A percentile compares a stretch with the other conserved stretches of the same genome.
phyloP scores from a whole-genome alignment of 2,797 vertebrate species.

The Huso huso region DNA sequence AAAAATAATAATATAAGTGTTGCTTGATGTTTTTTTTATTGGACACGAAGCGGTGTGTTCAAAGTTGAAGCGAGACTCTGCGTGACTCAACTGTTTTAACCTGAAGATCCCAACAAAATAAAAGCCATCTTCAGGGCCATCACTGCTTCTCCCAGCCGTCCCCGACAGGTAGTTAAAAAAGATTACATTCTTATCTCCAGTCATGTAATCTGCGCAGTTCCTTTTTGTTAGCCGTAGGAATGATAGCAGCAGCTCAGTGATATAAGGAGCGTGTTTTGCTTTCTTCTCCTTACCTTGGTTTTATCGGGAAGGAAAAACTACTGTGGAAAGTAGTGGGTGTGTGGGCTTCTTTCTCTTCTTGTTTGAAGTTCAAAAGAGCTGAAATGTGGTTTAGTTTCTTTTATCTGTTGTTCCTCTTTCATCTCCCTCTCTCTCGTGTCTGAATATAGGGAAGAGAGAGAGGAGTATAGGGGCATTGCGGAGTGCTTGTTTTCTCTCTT shows the following conservation, averaged over 20 bases:
- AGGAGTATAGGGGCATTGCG: not conserved
- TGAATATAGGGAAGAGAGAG: not conserved
- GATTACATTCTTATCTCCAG: constrained; percentile 45
- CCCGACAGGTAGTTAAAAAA: constrained; percentile 48
- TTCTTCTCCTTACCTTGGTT: constrained; percentile 35
- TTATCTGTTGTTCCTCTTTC: constrained; percentile 7
- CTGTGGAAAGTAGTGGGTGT: constrained; percentile 39
- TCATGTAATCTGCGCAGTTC: constrained; percentile 49
- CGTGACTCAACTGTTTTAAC: constrained; percentile 6
- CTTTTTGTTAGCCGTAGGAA: constrained; percentile 25
- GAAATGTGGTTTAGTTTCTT: not conserved
- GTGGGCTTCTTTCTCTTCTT: constrained; percentile 38
- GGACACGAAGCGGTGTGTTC: too few relatives aligned
- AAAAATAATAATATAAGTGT: too few relatives aligned
- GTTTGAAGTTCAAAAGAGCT: constrained; percentile 3
- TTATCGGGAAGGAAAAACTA: constrained; percentile 46
- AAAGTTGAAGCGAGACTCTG: too few relatives aligned
- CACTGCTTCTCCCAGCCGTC: constrained; percentile 19
- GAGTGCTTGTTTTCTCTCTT: not conserved
- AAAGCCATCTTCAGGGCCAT: constrained; percentile 2
- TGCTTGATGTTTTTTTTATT: too few relatives aligned
- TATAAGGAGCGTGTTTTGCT: constrained; percentile 43
- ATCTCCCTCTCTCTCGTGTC: not conserved
- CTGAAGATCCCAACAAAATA: constrained; percentile 21
- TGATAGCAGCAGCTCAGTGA: constrained; percentile 49